These are phyloP conservation scores for Australoheros facetus DNA, from an alignment of 2,797 vertebrate genomes.

Conservation along the genomic window DNA sequence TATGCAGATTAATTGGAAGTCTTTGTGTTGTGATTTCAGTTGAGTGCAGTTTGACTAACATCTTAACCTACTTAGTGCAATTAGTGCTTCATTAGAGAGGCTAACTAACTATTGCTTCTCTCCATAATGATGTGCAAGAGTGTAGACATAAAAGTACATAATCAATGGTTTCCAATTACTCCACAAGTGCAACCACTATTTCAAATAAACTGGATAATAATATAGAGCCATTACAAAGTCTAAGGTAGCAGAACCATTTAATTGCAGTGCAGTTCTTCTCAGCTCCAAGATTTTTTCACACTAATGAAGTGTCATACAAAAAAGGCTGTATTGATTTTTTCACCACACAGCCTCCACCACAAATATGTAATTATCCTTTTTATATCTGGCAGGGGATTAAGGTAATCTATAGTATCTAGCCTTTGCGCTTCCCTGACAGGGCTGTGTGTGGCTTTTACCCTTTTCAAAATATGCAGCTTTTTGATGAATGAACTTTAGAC, in stretches of 20 bases:
- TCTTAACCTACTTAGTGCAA: slow-evolving; percentile 99
- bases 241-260: slow-evolving; percentile 99
- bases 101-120: slow-evolving; percentile 99
- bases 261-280: slow-evolving; percentile 98
- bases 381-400: slow-evolving; percentile 99
- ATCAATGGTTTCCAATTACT: slow-evolving; percentile 99
- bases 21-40: slow-evolving; percentile 86
- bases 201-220: slow-evolving; percentile 99
- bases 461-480: slow-evolving; percentile 99
- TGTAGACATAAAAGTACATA: slow-evolving; percentile 99
- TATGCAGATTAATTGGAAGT: slow-evolving; percentile 80
- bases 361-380: slow-evolving; percentile 99
- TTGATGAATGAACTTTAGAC: slow-evolving; percentile 99
- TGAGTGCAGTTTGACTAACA: slow-evolving; percentile 98
- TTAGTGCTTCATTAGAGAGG: slow-evolving; percentile 99
- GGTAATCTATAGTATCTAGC: slow-evolving; percentile 99
- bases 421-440: slow-evolving; percentile 99
- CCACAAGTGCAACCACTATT: slow-evolving; percentile 99
- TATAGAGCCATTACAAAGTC: slow-evolving; percentile 99
- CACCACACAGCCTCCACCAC: slow-evolving; percentile 99
- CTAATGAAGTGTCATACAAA: slow-evolving; percentile 99
- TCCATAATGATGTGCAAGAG: slow-evolving; percentile 99
- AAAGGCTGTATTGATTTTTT: slow-evolving; percentile 99
- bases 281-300: slow-evolving; percentile 99
- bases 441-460: slow-evolving; percentile 98